Percentiles rank a stretch among this genome's conserved stretches.
phyloP scores from a whole-genome alignment of 2,888 invertebrate genomes.

The Hydraecia micacea region DNA sequence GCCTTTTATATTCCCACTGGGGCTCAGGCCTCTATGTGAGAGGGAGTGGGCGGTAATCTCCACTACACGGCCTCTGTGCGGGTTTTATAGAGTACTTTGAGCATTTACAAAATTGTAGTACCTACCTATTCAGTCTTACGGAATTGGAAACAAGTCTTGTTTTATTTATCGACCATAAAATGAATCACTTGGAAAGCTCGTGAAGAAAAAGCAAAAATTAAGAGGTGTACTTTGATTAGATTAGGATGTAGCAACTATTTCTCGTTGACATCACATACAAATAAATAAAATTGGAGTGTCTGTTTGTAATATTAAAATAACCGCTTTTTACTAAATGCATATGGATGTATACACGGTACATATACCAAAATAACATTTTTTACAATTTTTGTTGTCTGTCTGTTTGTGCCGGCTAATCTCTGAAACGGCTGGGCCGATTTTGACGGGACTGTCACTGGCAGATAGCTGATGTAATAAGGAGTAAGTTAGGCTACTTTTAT shows the following conservation, averaged over 20 bases:
- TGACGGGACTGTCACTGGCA: too few relatives aligned
- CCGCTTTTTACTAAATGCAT: too few relatives aligned
- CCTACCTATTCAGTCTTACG: not conserved
- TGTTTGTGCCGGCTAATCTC: too few relatives aligned
- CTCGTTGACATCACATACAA: not conserved
- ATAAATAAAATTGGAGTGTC: too few relatives aligned
- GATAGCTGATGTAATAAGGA: too few relatives aligned
- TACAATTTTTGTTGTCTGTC: too few relatives aligned
- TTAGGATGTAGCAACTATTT: not conserved
- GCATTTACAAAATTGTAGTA: not conserved
- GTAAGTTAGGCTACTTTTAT: too few relatives aligned
- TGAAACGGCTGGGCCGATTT: too few relatives aligned
- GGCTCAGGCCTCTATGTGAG: not conserved
- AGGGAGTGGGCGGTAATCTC: slow-evolving; percentile 6
- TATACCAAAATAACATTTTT: too few relatives aligned
- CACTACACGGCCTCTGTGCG: not conserved
- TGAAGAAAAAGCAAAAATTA: not conserved
- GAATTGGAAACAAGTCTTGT: not conserved
- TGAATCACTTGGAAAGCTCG: not conserved
- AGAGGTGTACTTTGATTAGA: not conserved
- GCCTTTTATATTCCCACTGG: not conserved
- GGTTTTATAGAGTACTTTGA: not conserved
- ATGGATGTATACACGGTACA: too few relatives aligned
- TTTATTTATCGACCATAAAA: not conserved
- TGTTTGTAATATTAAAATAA: too few relatives aligned